Evolutionary conservation across 2,113 vertebrate genomes (phyloP).

Genomic region (Corythaixoides concolor): DNA sequence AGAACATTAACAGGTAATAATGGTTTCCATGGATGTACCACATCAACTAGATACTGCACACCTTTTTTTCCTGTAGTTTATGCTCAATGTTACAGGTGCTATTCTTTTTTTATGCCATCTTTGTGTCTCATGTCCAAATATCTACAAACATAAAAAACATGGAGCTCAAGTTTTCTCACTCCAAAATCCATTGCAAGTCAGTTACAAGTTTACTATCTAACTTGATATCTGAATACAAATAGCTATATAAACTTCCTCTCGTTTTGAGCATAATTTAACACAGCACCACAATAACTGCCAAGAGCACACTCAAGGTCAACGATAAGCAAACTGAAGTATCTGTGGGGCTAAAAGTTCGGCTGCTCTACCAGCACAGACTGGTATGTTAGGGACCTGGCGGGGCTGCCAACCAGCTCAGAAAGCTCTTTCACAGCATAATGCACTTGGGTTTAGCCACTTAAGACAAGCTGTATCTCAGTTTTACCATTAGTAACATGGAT

Average conservation of each 20-base stretch:
- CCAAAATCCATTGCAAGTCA: neutral
- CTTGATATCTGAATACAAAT: neutral
- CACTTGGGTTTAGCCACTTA: neutral
- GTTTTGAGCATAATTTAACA: rapidly evolving
- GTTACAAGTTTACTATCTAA: neutral
- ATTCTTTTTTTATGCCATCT: neutral
- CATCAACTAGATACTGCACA: neutral
- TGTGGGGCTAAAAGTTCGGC: neutral
- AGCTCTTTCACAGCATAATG: neutral
- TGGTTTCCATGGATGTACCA: neutral
- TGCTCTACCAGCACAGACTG: rapidly evolving
- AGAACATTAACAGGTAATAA: neutral
- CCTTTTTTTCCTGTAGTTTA: neutral
- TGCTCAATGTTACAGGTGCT: rapidly evolving
- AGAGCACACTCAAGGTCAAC: neutral
- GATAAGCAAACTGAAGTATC: neutral
- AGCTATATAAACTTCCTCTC: neutral
- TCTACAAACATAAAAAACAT: neutral
- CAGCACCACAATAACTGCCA: neutral
- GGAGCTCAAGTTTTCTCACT: neutral
- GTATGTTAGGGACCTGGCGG: rapidly evolving
- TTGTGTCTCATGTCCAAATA: neutral
- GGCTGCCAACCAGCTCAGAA: neutral
- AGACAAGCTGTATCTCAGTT: neutral
- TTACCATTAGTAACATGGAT: neutral